Evolutionary conservation across 2,888 invertebrate species (phyloP), one percentile per base, ranked within the genome.

Genomic region (Brenthis ino): DNA sequence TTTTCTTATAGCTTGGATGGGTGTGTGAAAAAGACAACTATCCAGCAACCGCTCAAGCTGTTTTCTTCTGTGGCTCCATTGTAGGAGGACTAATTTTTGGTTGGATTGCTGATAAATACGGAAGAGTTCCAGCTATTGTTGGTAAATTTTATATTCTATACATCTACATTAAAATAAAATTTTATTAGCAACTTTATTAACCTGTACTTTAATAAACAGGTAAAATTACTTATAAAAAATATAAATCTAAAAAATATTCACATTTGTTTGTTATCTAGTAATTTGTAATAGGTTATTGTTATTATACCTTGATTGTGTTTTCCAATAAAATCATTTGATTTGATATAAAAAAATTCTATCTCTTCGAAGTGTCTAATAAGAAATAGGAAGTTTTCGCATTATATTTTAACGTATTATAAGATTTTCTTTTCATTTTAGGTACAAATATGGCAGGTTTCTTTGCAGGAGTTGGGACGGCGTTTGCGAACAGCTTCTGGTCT

Each of bases 51-150:
- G 96, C 97, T 0, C 97, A 97, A 82, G 95, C 97, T 0, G 93
- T 97, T 58, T 98, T 98, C 91, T 98, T 97, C 90, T 94, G 96
- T 73, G 98, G 98, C 0, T 96, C 97, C 20, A 97, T 98, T 65
- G 91, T 96, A 2, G 98, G 98, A 0, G 97, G 97, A 0, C 85
- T 98, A 16, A 89, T 97, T 1, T 97, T 98, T 77, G 98, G 98
- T 43, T 97, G 96, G 96, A 93, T 97, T 1, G 97, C 98, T 2
- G 98, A 98, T 86, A 95, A 96, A 74, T 96, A 95, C 83, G 98
- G 98, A 53, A 94, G 98, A 58, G 95, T 97, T 72, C 97, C 97
- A 0, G 96, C 97, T 6, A 87, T 98, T 51, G 94, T 96, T 8
- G 95, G 93, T 91, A 77, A 79, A 82, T 68, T 28, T 24, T 3